Base-by-base conservation (phyloP, 2,888 invertebrate species). In the Trichogramma dendrolimi region DNA sequence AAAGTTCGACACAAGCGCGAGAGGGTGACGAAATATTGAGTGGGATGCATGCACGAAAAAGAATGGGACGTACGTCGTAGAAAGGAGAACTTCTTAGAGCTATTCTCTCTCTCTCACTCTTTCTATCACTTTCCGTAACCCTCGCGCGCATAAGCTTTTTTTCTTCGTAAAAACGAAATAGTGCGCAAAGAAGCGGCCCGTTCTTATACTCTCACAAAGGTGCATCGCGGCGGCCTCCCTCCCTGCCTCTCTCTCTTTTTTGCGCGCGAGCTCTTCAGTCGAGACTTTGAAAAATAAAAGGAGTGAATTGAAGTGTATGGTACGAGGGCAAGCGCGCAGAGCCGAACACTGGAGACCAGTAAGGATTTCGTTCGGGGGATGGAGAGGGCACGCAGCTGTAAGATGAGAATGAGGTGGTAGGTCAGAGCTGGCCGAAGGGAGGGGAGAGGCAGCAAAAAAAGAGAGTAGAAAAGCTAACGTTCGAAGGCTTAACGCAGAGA, bases 151-250 rank as follows among this genome's bases (percentile, higher is more conserved):
- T 27, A 27, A 27, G 27, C 27, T 27, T 27, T 27, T 27, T 27
- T 27, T 66, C 70, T 67, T 67, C 60, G 61, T 67, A 65, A 68
- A 69, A 69, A 66, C 67, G 70, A 71, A 70, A 69, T 69, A 70
- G 71, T 62, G 67, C 62, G 60, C 61, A 56, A 64, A 68, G 67
- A 68, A 62, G 61, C 66, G 66, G 65, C 66, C 61, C 68, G 27
- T 27, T 27, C 27, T 27, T 67, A 63, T 69, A 49, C 56, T 64
- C 67, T 64, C 61, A 64, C 67, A 67, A 69, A 69, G 66, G 64
- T 66, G 66, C 27, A 27, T 2, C 27, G 27, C 27, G 27, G 27
- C 27, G 27, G 27, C 27, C 3, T 27, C 27, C 27, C 27, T 27
- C 27, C 27, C 27, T 27, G 27, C 46, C 59, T 61, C 62, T 53